phyloP scores from a whole-genome alignment of 2,888 invertebrate species.

The Melanargia galathea region DNA sequence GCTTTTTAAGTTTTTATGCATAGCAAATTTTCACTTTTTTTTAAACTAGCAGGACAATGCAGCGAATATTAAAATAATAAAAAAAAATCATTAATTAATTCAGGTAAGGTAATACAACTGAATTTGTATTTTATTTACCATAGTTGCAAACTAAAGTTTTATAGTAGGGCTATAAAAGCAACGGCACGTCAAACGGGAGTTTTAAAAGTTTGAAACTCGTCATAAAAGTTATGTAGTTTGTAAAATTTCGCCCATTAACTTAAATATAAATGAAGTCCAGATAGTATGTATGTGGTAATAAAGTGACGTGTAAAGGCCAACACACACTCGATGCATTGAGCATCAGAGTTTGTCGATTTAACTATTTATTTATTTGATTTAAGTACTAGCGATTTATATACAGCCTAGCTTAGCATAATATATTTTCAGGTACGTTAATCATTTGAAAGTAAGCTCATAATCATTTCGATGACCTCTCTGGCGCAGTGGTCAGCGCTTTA shows the following conservation, averaged over 20 bases:
- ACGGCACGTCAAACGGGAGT: conserved; percentile 3
- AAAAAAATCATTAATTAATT: conserved; percentile 1
- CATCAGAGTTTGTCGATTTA: not conserved
- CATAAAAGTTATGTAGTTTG: conserved; percentile 28
- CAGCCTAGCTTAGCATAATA: too few species aligned
- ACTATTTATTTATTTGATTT: too few species aligned
- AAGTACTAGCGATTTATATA: too few species aligned
- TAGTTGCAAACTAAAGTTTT: conserved; percentile 2
- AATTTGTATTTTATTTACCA: not conserved
- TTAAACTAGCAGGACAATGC: not conserved
- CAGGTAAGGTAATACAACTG: not conserved
- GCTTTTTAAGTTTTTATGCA: too few species aligned
- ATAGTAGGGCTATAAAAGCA: not conserved
- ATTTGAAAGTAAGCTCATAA: too few species aligned
- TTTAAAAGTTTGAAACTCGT: conserved; percentile 12
- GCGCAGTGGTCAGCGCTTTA: too few species aligned
- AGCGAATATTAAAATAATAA: not conserved
- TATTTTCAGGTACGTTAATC: too few species aligned
- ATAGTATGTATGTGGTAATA: not conserved
- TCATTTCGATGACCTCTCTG: too few species aligned
- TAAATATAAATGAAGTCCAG: conserved; percentile 23
- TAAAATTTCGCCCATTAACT: conserved; percentile 31
- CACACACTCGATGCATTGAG: not conserved
- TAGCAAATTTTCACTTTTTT: not conserved
- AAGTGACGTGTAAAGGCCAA: not conserved